Conservation (phyloP, 2,113 vertebrate genomes). For the Pycnonotus jocosus region DNA sequence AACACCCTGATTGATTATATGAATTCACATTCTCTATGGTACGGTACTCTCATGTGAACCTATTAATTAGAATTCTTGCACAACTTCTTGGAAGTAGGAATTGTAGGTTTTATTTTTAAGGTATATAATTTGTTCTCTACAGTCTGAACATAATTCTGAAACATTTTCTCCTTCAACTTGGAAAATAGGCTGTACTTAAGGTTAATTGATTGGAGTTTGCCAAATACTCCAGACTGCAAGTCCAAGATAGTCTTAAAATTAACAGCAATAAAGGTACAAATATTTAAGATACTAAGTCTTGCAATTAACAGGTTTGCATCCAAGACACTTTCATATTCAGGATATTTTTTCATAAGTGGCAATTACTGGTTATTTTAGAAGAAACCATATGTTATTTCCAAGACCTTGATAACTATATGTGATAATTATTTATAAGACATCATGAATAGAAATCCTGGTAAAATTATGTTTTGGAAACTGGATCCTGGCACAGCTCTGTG, state of each 20-base stretch:
- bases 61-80: conserved; percentile 19
- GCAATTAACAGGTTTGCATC: not conserved
- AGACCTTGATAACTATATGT: conserved; percentile 21
- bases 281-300: conserved; percentile 25
- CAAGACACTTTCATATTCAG: not conserved
- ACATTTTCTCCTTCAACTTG: not conserved
- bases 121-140: not conserved
- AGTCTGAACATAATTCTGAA: not conserved
- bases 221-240: not conserved
- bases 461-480: not conserved
- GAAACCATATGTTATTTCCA: conserved; percentile 34
- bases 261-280: not conserved
- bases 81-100: not conserved
- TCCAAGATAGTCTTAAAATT: not conserved
- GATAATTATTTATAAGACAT: conserved; percentile 34
- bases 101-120: not conserved
- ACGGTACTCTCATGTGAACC: not conserved
- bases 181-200: not conserved
- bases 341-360: not conserved
- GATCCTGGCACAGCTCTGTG: not conserved
- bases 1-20: not conserved
- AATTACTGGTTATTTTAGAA: conserved; percentile 40
- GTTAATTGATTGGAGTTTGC: not conserved
- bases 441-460: not conserved
- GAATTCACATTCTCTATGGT: not conserved